Base-by-base conservation (phyloP, 2,888 invertebrate genomes). In the Candidula unifasciata region DNA sequence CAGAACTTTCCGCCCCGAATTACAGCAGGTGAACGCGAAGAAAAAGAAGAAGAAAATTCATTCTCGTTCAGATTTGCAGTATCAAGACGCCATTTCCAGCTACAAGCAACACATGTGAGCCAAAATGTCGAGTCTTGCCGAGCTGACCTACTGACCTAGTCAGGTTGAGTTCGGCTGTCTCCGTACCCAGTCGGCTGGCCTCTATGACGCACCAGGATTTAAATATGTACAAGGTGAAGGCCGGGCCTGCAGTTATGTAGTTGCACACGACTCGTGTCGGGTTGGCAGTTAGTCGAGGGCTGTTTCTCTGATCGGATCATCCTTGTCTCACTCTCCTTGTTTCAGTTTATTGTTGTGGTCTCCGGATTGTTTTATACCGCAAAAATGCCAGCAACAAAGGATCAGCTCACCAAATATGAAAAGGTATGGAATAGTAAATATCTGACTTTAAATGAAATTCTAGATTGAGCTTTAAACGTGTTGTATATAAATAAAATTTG, bases 291-390 rank as follows among this genome's bases (percentile, higher is more conserved):
- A 73, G 73, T 73, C 18, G 44, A 5, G 73, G 27, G 60, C 5
- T 27, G 27, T n/a, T n/a, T 35, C 27, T 73, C 44, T 16, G 73
- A 73, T 6, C 3, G 2, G 73, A 37, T 13, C 27, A 27, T 71
- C 30, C 68, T 66, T 69, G 35, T 3, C 0, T 35, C 27, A 1
- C 33, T 37, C 35, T 24, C 21, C 8, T 13, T n/a, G 2, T 10
- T 73, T 52, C 44, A 27, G 73, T 73, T 44, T 27, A 90, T 88
- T 90, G 90, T 85, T 88, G 18, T 90, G 90, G 84, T 85, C 87
- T 69, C 82, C 88, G 30, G 90, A 90, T 88, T 86, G 88, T 35
- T 88, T 87, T 74, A 79, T 82, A 37, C 35, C 86, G 30, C 80
- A 74, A 44, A 60, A n/a, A 79, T 79, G 79, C 79, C 79, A 66